Evolutionary conservation across 2,113 vertebrate species (phyloP).

Genomic region (Lepus europaeus): DNA sequence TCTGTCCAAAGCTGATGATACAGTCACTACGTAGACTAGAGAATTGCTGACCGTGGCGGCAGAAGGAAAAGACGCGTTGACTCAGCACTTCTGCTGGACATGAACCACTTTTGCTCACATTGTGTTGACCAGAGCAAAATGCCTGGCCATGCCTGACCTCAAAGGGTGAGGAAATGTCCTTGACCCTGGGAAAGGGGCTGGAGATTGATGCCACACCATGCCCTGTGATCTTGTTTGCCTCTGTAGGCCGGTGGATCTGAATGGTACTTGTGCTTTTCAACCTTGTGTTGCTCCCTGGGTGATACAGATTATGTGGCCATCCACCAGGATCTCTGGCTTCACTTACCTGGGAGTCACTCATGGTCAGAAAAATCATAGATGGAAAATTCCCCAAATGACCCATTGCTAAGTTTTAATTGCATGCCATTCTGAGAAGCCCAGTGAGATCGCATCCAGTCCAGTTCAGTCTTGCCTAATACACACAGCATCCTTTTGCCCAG

Average conservation of each 20-base stretch:
- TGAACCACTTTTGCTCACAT: background rate
- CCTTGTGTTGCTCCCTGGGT: background rate
- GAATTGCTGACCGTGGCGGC: background rate
- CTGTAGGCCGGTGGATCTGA: background rate
- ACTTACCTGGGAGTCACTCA: too few species aligned
- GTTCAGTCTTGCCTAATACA: too few species aligned
- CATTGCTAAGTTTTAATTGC: too few species aligned
- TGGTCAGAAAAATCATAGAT: too few species aligned
- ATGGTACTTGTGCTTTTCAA: background rate
- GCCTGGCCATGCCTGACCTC: background rate
- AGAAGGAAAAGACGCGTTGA: background rate
- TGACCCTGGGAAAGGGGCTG: background rate
- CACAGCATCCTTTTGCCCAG: too few species aligned
- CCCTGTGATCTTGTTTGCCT: background rate
- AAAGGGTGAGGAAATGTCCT: background rate
- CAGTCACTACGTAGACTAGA: background rate
- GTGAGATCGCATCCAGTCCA: too few species aligned
- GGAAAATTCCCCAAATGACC: too few species aligned
- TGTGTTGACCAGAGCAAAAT: background rate
- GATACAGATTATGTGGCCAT: background rate
- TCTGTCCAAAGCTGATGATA: background rate
- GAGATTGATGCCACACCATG: background rate
- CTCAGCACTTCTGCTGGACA: background rate
- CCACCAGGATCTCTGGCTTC: too few species aligned
- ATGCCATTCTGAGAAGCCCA: too few species aligned